phyloP scores from a whole-genome alignment of 2,113 vertebrate species.

The Nothocercus julius region DNA sequence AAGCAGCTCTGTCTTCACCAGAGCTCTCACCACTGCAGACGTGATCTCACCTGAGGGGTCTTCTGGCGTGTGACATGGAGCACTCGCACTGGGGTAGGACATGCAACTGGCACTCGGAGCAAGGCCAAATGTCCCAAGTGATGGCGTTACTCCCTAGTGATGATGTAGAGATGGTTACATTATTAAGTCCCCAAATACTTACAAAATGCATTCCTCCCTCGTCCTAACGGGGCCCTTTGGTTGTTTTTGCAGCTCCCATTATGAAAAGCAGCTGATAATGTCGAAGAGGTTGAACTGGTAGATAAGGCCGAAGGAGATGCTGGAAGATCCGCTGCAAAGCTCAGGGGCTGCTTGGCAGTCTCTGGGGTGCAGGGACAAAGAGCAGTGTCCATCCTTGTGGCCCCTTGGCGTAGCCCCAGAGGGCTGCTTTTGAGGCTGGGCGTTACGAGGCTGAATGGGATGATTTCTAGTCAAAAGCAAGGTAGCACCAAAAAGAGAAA shows the following conservation, averaged over 20 bases:
- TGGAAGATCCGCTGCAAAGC: background rate
- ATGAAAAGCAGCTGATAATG: background rate
- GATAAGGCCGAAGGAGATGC: rapidly evolving
- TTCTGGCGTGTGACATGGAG: background rate
- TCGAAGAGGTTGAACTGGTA: rapidly evolving
- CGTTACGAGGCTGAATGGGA: background rate
- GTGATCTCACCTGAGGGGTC: background rate
- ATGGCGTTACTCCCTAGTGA: background rate
- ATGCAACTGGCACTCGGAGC: no score
- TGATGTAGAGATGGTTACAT: background rate
- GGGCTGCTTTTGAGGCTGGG: background rate
- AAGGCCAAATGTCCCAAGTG: background rate
- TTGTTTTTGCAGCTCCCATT: background rate
- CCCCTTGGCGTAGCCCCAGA: rapidly evolving
- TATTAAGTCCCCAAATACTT: background rate
- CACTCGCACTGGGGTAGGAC: background rate
- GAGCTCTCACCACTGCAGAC: background rate
- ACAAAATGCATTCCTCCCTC: rapidly evolving
- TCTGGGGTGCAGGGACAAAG: background rate
- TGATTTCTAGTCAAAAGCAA: background rate
- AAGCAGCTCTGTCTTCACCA: background rate
- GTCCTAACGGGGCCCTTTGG: background rate
- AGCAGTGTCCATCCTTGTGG: rapidly evolving
- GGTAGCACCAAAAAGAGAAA: rapidly evolving
- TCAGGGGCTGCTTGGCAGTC: rapidly evolving